phyloP scores from a whole-genome alignment of 2,888 invertebrate species.

The Pogonocherus hispidulus region DNA sequence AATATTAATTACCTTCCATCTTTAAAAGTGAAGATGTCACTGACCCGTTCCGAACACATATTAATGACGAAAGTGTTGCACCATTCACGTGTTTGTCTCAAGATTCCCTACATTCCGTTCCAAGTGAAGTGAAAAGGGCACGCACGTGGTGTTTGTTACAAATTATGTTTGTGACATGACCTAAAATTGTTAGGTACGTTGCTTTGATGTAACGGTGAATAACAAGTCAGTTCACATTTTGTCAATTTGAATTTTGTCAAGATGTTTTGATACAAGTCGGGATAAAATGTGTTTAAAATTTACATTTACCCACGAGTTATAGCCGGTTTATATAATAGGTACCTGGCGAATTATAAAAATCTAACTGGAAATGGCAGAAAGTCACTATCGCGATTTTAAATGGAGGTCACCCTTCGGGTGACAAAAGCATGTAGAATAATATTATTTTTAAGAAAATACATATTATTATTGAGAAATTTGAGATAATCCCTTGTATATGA shows the following conservation, averaged over 20 bases:
- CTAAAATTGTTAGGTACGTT: conserved; percentile 4
- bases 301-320: too few relatives aligned
- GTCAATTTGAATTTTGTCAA: not conserved
- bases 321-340: too few relatives aligned
- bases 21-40: not conserved
- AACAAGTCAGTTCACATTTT: not conserved
- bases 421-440: too few relatives aligned
- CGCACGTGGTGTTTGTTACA: conserved; percentile 16
- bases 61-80: not conserved
- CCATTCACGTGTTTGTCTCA: conserved; percentile 8
- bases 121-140: conserved; percentile 9
- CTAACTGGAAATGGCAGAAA: too few relatives aligned
- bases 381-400: too few relatives aligned
- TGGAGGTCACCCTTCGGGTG: too few relatives aligned
- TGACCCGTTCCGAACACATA: not conserved
- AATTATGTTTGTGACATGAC: conserved; percentile 7
- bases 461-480: too few relatives aligned
- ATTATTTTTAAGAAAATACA: too few relatives aligned
- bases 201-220: not conserved
- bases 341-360: too few relatives aligned
- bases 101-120: not conserved
- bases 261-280: not conserved
- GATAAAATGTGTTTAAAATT: not conserved
- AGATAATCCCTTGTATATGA: too few relatives aligned
- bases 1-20: not conserved